A percentile compares a stretch with the other conserved stretches of the same genome.
Conservation (phyloP, 1,140 invertebrate genomes). For the Eurytemora carolleeae region DNA sequence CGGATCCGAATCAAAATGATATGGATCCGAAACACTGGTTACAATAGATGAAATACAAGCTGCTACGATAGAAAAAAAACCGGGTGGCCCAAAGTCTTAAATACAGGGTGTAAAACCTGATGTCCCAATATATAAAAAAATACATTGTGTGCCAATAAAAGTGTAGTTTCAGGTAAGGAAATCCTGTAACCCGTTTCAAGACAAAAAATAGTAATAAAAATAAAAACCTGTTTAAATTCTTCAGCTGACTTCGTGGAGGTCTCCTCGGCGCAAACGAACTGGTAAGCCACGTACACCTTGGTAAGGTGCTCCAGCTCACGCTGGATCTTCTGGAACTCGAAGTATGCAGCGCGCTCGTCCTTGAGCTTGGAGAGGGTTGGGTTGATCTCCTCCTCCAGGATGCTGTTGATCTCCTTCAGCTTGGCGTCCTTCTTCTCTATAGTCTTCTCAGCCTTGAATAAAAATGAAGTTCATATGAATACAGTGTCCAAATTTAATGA, state of each 20-base stretch:
- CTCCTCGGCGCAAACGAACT: slow-evolving; percentile 37
- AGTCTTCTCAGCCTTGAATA: slow-evolving; percentile 62
- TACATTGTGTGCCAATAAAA: too few species aligned
- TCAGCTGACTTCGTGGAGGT: slow-evolving; percentile 32
- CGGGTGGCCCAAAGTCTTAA: too few species aligned
- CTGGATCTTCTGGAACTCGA: slow-evolving; percentile 68
- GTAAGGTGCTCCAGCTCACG: slow-evolving; percentile 66
- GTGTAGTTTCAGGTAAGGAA: slow-evolving; percentile 23
- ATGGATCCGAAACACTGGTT: too few species aligned
- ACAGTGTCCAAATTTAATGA: too few species aligned
- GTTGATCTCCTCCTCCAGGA: slow-evolving; percentile 64
- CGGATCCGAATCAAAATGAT: too few species aligned
- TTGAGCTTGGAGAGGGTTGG: slow-evolving; percentile 69
- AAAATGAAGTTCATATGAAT: too few species aligned
- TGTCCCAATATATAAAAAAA: too few species aligned
- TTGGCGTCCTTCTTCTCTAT: slow-evolving; percentile 88
- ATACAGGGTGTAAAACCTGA: too few species aligned
- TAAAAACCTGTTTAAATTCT: slow-evolving; percentile 24
- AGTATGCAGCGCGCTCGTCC: slow-evolving; percentile 58
- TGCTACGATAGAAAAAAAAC: too few species aligned
- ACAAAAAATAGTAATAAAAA: too few species aligned
- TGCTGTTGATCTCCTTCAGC: slow-evolving; percentile 58
- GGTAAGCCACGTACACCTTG: slow-evolving; percentile 52
- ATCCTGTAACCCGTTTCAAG: slow-evolving; percentile 19
- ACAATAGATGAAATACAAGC: too few species aligned